Evolutionary conservation across 1,140 invertebrate genomes (phyloP), one percentile per base, ranked within the genome.

Genomic region (Drosophila orena): DNA sequence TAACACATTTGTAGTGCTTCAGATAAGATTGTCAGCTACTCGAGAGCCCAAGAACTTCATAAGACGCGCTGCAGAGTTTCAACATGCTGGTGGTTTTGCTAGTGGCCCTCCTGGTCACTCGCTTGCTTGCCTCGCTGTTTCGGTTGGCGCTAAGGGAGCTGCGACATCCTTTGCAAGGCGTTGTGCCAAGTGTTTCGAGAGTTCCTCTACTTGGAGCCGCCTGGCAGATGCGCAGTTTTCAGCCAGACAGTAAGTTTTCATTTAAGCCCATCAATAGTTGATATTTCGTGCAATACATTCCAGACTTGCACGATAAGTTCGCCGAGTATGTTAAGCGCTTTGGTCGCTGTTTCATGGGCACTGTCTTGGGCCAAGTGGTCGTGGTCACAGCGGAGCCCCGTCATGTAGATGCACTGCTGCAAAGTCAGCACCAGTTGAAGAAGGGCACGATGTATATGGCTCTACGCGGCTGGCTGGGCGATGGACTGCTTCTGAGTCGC

Each of bases 401-500:
- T 2, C 52, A 77, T 34, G 72, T 91, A 3, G 89, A 92, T 14
- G 71, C 59, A 3, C 15, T 92, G 53, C 61, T 92, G 1, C 46
- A 74, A 6, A 89, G 80, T 42, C 79, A 79, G 17, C 77, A 92
- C 17, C 69, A 91, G 57, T 72, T 91, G 12, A 57, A 73, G 3
- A 93, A 93, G 66, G 54, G 79, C 37, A 40, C 54, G 0, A 58
- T 92, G 3, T 93, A 93, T 57, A 74, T 81, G n/a, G 79, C 93
- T 4, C 80, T 93, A n/a, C 58, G 89, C 20, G 81, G 86, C 7
- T 96, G 96, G 96, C 92, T 97, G 20, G 93, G 94, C 30, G 93
- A 93, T 22, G 96, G 96, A n/a, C 90, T 96, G 10, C 81, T 96
- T 1, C 94, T 94, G 2, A 95, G 94, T 53, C 44, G 58, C 7